Conservation (phyloP, 2,888 invertebrate species). For the Orthonevra nobilis region DNA sequence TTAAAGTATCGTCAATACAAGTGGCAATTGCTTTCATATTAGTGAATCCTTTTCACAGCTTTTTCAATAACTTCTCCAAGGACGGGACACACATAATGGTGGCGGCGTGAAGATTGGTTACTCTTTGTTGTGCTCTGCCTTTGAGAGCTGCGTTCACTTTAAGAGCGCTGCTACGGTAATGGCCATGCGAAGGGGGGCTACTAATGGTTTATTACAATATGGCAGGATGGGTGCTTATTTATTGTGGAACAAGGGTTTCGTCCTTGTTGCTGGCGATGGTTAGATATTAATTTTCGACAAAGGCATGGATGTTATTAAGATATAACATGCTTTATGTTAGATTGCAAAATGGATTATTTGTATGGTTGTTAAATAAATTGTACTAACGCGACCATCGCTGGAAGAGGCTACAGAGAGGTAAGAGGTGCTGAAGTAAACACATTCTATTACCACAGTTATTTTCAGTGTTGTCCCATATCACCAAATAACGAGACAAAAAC, state of each 20-base stretch:
- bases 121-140: not conserved
- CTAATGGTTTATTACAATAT: conserved; percentile 52
- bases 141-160: not conserved
- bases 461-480: no score
- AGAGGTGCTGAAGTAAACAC: no score
- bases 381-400: no score
- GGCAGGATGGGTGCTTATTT: conserved; percentile 36
- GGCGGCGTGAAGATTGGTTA: no score
- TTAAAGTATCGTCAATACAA: conserved; percentile 67
- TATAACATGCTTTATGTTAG: conserved; percentile 3
- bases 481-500: no score
- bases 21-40: conserved; percentile 58
- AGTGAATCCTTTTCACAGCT: conserved; percentile 60
- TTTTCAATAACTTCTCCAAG: conserved; percentile 20
- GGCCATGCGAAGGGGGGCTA: not conserved
- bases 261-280: conserved; percentile 17
- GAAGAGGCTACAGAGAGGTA: no score
- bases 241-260: conserved; percentile 17
- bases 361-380: no score
- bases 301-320: conserved; percentile 17
- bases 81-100: no score
- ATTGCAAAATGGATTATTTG: not conserved
- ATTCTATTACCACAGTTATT: no score
- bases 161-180: conserved; percentile 12
- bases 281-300: conserved; percentile 52